phyloP scores from a whole-genome alignment of 2,797 vertebrate species.

The Paramormyrops hopkinsi region DNA sequence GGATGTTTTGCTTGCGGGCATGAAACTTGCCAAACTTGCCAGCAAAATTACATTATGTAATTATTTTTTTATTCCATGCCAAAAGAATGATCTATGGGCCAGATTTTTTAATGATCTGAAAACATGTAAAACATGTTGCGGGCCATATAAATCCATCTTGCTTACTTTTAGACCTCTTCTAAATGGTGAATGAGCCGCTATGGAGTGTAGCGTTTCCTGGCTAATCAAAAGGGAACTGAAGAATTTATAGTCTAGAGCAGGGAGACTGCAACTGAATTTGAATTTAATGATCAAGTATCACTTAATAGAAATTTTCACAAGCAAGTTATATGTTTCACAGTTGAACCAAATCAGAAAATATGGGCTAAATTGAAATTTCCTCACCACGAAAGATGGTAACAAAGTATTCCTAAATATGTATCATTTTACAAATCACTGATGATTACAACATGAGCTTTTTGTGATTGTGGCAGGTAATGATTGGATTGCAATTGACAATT shows the following conservation, averaged over 20 bases:
- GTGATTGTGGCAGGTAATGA: not conserved
- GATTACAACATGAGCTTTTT: not conserved
- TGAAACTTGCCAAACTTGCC: not conserved
- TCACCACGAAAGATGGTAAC: not conserved
- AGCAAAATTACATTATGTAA: not conserved
- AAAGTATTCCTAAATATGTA: not conserved
- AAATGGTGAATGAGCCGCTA: not conserved
- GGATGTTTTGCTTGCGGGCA: not conserved
- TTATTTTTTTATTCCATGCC: not conserved
- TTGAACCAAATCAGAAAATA: not conserved
- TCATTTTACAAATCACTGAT: not conserved
- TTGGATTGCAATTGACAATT: not conserved
- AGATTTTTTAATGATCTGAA: not conserved
- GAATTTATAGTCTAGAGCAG: not conserved
- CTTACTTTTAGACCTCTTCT: not conserved
- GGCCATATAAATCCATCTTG: not conserved
- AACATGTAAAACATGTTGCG: not conserved
- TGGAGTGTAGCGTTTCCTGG: not conserved
- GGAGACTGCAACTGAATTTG: not conserved
- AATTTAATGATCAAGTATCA: not conserved
- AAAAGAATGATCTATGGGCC: not conserved
- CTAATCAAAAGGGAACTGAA: not conserved
- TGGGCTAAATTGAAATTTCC: not conserved
- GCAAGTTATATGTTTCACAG: not conserved
- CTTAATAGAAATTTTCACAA: not conserved